A percentile compares a stretch with the other conserved stretches of the same genome.
Evolutionary conservation across 2,888 invertebrate species (phyloP).

Genomic region (Andrena fulva): DNA sequence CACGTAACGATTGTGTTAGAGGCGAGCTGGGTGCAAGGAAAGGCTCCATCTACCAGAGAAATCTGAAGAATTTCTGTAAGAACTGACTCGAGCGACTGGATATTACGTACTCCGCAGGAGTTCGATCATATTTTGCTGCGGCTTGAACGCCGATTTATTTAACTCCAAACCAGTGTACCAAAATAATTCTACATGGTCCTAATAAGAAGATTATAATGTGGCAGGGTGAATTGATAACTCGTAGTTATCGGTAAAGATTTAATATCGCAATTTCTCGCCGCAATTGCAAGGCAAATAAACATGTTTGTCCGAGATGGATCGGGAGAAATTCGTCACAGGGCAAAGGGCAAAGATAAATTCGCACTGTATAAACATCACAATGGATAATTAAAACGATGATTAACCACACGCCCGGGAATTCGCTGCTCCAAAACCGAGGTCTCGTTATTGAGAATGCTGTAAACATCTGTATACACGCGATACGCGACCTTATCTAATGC

Average conservation of each 20-base stretch:
- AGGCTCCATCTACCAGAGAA: no score
- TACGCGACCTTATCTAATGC: background rate
- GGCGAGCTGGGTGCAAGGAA: background rate
- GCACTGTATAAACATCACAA: background rate
- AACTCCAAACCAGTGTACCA: no score
- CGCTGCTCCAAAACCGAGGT: background rate
- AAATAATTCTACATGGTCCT: no score
- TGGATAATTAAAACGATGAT: constrained; percentile 19
- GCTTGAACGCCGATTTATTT: no score
- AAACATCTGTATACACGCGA: background rate
- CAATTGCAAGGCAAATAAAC: background rate
- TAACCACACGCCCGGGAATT: background rate
- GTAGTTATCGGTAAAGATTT: background rate
- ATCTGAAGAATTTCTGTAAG: no score
- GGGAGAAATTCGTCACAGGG: background rate
- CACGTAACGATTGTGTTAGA: background rate
- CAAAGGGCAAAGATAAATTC: constrained; percentile 12
- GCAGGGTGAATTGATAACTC: no score
- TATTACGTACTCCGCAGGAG: no score
- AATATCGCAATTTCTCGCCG: background rate
- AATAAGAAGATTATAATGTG: no score
- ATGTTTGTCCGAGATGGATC: background rate
- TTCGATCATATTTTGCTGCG: no score
- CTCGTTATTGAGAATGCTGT: background rate
- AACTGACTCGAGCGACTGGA: no score